Evolutionary conservation across 2,113 vertebrate species (phyloP).

Genomic region (Chionodraco myersi): DNA sequence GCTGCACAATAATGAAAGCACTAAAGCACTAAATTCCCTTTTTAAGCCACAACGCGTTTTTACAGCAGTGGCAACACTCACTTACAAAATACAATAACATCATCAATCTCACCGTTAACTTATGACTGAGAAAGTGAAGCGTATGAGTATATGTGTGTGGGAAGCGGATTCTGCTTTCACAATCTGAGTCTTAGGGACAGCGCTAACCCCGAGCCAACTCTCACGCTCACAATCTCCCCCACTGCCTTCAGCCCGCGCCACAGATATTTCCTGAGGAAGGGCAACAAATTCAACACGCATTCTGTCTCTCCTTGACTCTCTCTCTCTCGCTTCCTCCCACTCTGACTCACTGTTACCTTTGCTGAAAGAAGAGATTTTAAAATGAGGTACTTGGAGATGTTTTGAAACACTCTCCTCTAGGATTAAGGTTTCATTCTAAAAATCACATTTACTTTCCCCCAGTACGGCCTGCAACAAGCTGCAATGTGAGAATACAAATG

Average conservation of each 20-base stretch:
- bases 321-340: slow-evolving; percentile 41
- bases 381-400: neutral
- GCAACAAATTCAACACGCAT: slow-evolving; percentile 70
- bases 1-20: slow-evolving; percentile 10
- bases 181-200: slow-evolving; percentile 33
- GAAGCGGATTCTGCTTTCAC: slow-evolving; percentile 43
- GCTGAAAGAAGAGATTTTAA: slow-evolving; percentile 44
- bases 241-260: slow-evolving; percentile 68
- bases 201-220: slow-evolving; percentile 62
- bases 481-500: neutral
- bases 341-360: slow-evolving; percentile 64
- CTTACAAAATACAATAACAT: neutral
- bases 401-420: neutral
- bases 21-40: slow-evolving; percentile 8
- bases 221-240: slow-evolving; percentile 74
- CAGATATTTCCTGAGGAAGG: slow-evolving; percentile 86
- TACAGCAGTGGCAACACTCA: neutral
- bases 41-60: neutral
- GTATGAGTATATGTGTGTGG: slow-evolving; percentile 18
- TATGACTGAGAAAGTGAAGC: neutral
- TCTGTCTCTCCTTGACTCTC: slow-evolving; percentile 66
- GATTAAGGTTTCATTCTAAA: neutral
- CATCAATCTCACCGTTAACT: neutral
- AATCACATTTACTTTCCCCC: neutral
- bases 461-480: neutral